These are phyloP conservation scores for Anastrepha ludens DNA, from an alignment of 1,140 invertebrate species.

Conservation along the genomic window DNA sequence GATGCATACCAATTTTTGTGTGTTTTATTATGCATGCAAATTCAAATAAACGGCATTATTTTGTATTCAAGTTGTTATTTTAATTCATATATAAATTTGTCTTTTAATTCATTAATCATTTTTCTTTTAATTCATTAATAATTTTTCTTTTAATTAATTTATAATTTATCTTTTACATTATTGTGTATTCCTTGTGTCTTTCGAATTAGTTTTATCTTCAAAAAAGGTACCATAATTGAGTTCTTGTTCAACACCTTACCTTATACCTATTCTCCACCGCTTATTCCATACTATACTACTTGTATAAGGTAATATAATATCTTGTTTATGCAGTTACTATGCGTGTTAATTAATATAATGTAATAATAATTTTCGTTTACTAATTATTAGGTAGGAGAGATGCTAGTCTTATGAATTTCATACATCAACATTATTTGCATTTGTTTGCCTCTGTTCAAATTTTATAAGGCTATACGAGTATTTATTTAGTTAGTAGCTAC, in stretches of 20 bases:
- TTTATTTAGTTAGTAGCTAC: slow-evolving; percentile 64
- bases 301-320: background rate
- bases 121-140: background rate
- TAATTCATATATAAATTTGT: background rate
- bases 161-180: background rate
- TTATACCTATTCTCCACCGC: background rate
- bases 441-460: slow-evolving; percentile 39
- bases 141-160: background rate
- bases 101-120: background rate
- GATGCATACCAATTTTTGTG: background rate
- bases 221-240: slow-evolving; percentile 50
- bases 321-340: slow-evolving; percentile 30
- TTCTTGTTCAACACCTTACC: slow-evolving; percentile 9
- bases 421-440: slow-evolving; percentile 71
- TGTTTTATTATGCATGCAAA: background rate
- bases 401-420: slow-evolving; percentile 74
- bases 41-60: background rate
- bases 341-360: no score
- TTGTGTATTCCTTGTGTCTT: background rate
- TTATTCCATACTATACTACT: background rate
- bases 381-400: slow-evolving; percentile 69
- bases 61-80: no score
- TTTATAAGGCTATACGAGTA: slow-evolving; percentile 58
- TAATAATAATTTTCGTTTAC: slow-evolving; percentile 55
- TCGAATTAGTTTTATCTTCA: background rate